Evolutionary conservation across 1,140 invertebrate genomes (phyloP).

Genomic region (Scaptomyza pallida): DNA sequence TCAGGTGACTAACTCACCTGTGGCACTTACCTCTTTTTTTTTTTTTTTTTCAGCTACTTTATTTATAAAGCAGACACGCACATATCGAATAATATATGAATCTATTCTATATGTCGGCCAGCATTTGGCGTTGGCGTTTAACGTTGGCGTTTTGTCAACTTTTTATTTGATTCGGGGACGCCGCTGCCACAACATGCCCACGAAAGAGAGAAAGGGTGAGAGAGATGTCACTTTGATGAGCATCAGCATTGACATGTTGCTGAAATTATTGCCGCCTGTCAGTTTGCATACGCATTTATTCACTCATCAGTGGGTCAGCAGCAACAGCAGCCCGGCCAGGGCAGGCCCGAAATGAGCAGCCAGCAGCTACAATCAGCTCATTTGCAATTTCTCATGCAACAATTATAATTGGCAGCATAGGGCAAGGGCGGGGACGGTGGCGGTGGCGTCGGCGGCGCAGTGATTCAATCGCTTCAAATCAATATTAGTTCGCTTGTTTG

Average conservation of each 20-base stretch:
- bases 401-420: constrained; percentile 65
- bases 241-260: constrained; percentile 76
- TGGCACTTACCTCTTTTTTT: constrained; percentile 63
- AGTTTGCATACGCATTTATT: constrained; percentile 71
- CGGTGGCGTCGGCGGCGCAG: no score
- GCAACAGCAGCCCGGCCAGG: no score
- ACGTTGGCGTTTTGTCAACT: constrained; percentile 74
- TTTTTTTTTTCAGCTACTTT: constrained; percentile 68
- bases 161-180: constrained; percentile 20
- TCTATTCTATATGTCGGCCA: constrained; percentile 61
- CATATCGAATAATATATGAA: constrained; percentile 43
- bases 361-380: constrained; percentile 12
- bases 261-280: constrained; percentile 79
- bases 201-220: background rate
- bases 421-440: no score
- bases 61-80: constrained; percentile 80
- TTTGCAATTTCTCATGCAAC: constrained; percentile 13
- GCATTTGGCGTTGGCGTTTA: constrained; percentile 56
- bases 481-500: constrained; percentile 38
- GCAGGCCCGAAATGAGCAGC: background rate
- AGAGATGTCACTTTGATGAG: constrained; percentile 76
- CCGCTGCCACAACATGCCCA: constrained; percentile 36
- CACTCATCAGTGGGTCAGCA: constrained; percentile 54
- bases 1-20: constrained; percentile 61
- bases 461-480: constrained; percentile 35